phyloP scores from a whole-genome alignment of 2,888 invertebrate genomes.

The Pelosia muscerda region DNA sequence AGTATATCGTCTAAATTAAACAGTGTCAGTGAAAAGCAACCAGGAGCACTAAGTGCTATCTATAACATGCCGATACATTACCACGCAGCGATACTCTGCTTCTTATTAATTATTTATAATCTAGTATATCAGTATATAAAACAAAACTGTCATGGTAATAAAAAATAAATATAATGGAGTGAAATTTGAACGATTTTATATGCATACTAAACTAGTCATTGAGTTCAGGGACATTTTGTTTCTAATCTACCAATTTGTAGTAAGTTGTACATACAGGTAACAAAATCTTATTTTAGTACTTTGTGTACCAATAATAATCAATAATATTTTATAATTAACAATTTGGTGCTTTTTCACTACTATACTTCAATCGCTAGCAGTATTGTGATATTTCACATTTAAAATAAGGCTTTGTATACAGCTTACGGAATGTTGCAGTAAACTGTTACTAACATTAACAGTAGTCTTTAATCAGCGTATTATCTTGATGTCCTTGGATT shows the following conservation, averaged over 20 bases:
- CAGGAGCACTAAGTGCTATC: constrained; percentile 73
- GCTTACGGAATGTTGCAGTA: constrained; percentile 86
- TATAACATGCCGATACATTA: constrained; percentile 85
- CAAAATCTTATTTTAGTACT: constrained; percentile 52
- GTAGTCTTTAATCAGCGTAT: constrained; percentile 55
- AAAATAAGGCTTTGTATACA: constrained; percentile 85
- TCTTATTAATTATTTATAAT: constrained; percentile 85
- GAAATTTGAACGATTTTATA: constrained; percentile 51
- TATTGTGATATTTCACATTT: constrained; percentile 77
- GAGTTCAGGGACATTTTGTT: constrained; percentile 53
- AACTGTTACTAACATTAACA: constrained; percentile 83
- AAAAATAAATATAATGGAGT: constrained; percentile 50
- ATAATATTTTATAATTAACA: constrained; percentile 73
- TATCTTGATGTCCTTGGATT: constrained; percentile 32
- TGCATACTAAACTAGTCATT: constrained; percentile 77
- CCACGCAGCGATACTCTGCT: constrained; percentile 83
- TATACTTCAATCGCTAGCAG: constrained; percentile 71
- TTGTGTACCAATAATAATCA: constrained; percentile 50
- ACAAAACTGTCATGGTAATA: constrained; percentile 75
- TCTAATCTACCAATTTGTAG: constrained; percentile 54
- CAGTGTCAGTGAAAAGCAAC: constrained; percentile 70
- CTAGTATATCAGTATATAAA: constrained; percentile 83
- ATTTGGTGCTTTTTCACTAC: constrained; percentile 75
- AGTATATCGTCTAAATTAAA: constrained; percentile 61
- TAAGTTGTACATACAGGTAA: constrained; percentile 76